Base-by-base conservation (phyloP, 2,888 invertebrate genomes). In the Andrena flavipes region DNA sequence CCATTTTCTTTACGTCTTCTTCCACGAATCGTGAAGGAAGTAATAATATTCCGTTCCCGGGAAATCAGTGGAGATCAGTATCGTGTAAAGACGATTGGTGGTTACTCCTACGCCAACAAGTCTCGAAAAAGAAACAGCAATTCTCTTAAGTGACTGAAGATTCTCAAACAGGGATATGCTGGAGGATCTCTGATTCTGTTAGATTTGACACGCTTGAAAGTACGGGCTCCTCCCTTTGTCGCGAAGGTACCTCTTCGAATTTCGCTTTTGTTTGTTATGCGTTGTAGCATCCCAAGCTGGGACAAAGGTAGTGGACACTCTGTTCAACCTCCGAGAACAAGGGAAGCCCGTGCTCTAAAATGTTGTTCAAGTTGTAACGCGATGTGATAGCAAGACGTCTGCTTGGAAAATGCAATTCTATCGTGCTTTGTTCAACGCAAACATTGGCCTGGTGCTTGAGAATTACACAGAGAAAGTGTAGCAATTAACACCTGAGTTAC, bases 241-340 rank as follows among this genome's bases (percentile, higher is more conserved):
- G n/a, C n/a, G 10, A 23, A n/a, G 20, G 13, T 48, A 10, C 0
- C 16, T 54, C 48, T 33, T 76, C 20, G 42, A 80, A 67, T 77
- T 74, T 84, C 64, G 26, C 29, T 16, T 51, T 65, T 84, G 60
- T 68, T 71, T 68, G 69, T 56, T 51, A 68, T 33, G 1, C 20
- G 29, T 10, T 42, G 42, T 35, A 6, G 7, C 2, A n/a, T 51
- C 26, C 23, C 16, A 49, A 54, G 54, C 65, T 30, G 49, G 35
- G 33, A 56, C 60, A 77, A 84, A 76, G 67, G 35, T 8, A 42
- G 13, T 30, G 42, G 26, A 10, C 8, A n/a, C 2, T 59, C 42
- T 13, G 16, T 30, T 23, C 13, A 6, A 26, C 42, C 13, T 35
- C 30, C 33, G 48, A 26, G 62, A 51, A 76, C 20, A 48, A 29